phyloP scores from a whole-genome alignment of 2,888 invertebrate species.

The Epinotia brunnichana region DNA sequence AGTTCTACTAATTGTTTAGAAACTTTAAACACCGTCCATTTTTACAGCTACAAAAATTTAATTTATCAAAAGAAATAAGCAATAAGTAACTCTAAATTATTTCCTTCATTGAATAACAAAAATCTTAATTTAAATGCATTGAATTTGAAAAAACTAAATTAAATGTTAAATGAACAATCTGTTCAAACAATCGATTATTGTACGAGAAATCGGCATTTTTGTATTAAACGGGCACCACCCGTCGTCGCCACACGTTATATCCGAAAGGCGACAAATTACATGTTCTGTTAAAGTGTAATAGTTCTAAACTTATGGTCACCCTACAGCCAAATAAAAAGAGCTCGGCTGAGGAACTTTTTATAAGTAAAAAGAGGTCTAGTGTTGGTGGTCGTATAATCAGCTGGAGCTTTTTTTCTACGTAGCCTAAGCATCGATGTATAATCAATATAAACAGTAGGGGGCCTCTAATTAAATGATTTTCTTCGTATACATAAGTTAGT shows the following conservation, averaged over 20 bases:
- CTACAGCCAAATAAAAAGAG: conserved; percentile 45
- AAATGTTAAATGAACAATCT: conserved; percentile 39
- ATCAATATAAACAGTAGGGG: conserved; percentile 62
- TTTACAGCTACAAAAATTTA: conserved; percentile 28
- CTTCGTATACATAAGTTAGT: conserved; percentile 48
- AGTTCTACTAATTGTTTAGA: background rate
- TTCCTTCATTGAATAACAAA: conserved; percentile 30
- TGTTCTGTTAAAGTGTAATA: conserved; percentile 53
- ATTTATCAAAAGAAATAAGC: conserved; percentile 20
- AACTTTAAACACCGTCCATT: background rate
- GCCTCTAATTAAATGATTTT: conserved; percentile 71
- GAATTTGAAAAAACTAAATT: conserved; percentile 34
- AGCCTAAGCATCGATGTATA: conserved; percentile 53
- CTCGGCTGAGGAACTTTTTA: background rate
- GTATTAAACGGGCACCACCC: conserved; percentile 54
- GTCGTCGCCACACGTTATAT: conserved; percentile 57
- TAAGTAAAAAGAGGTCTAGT: background rate
- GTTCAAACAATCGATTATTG: conserved; percentile 36
- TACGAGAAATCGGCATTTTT: conserved; percentile 42
- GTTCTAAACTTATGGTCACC: conserved; percentile 47
- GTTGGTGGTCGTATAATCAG: conserved; percentile 1
- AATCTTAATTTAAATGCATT: conserved; percentile 43
- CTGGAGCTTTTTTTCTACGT: conserved; percentile 35
- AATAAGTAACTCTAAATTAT: conserved; percentile 17
- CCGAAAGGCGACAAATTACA: conserved; percentile 70